Percentiles rank a stretch among this genome's conserved stretches.
Evolutionary conservation across 2,113 vertebrate species (phyloP).

Genomic region (Ptyas mucosa): DNA sequence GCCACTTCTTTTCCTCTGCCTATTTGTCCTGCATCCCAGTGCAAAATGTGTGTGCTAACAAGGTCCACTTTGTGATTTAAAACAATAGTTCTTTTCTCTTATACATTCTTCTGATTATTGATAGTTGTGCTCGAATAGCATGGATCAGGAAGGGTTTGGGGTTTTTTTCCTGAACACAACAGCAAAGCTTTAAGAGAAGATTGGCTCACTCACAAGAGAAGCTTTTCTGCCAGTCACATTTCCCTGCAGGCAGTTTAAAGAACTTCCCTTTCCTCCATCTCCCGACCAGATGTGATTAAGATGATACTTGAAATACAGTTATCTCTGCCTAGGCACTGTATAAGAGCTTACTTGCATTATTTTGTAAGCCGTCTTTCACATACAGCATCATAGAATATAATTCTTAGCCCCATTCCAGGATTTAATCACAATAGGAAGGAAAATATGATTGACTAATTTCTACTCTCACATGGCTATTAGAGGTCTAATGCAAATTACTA

Average conservation of each 20-base stretch:
- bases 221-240: background rate
- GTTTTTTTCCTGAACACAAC: background rate
- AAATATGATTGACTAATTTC: slow-evolving; percentile 4
- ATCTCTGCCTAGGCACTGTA: background rate
- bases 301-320: slow-evolving; percentile 25
- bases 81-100: slow-evolving; percentile 31
- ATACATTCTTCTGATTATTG: slow-evolving; percentile 37
- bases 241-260: slow-evolving; percentile 33
- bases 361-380: slow-evolving; percentile 22
- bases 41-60: slow-evolving; percentile 32
- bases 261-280: background rate
- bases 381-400: slow-evolving; percentile 17
- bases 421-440: slow-evolving; percentile 31
- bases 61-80: slow-evolving; percentile 12
- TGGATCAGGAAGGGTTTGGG: slow-evolving; percentile 8
- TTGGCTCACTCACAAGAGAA: background rate
- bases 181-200: slow-evolving; percentile 10
- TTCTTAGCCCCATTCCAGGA: slow-evolving; percentile 4
- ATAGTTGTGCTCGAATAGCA: slow-evolving; percentile 8
- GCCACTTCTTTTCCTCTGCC: slow-evolving; percentile 36
- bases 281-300: slow-evolving; percentile 23
- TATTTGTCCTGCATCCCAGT: slow-evolving; percentile 28
- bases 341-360: background rate
- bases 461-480: slow-evolving; percentile 8
- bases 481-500: background rate